Base-by-base conservation (phyloP, 1,140 invertebrate genomes). In the Lutraria rhynchaena region DNA sequence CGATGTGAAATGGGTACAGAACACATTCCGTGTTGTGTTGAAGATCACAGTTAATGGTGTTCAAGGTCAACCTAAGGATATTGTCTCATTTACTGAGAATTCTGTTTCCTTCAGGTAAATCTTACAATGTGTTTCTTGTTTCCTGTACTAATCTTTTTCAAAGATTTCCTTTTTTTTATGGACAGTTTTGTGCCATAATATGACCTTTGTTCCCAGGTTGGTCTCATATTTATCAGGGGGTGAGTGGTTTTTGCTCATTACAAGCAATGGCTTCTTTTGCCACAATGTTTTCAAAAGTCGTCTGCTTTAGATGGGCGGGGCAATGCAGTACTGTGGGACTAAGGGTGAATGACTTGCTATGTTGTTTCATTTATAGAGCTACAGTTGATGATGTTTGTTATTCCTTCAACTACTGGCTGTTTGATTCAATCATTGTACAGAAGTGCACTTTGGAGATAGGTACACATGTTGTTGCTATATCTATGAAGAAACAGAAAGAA, bases 1-100 rank as follows among this genome's bases (percentile, higher is more conserved):
- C 15, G 77, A 81, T 15, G 67, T 81, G 19, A 61, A 44, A 22
- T 81, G 77, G 77, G 69, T 63, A 44, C 77, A 81, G 67, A 71
- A 81, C 49, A 60, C 51, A 24, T 81, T 71, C 58, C 24, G 35
- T 31, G 67, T 81, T 13, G 22, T 70, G 17, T 19, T 81, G 53
- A 71, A 51, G 22, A 46, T 81, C 51, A 70, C 69, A 51, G 51
- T 81, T 5, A 58, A 13, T 35, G 53, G 37, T 51, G 77, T 70
- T 7, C 33, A 0, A 0, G 41, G 37, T n/a, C 3, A 19, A 2
- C 29, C 75, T 17, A 46, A 57, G 0, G 49, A 67, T 27, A 27
- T 77, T 19, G 60, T 77, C 0, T 9, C 35, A 9, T 77, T 77
- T 58, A 67, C 60, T 53, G 61, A 77, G 5, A 55, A 65, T n/a